phyloP scores from a whole-genome alignment of 2,797 vertebrate genomes.

The Limosa lapponica region DNA sequence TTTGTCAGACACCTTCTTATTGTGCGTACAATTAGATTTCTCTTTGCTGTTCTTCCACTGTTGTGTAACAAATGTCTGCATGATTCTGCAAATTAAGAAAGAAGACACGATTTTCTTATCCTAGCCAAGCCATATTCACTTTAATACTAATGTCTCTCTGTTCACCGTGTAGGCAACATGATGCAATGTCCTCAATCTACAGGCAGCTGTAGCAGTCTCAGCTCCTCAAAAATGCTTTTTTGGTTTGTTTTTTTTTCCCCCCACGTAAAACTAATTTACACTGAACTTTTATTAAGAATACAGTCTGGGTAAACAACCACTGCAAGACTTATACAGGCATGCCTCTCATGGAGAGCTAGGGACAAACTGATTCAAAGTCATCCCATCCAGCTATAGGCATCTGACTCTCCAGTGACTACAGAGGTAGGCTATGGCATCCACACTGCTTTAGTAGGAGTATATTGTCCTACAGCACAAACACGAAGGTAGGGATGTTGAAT shows the following conservation, averaged over 20 bases:
- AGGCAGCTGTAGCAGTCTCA: not conserved
- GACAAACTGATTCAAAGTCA: not conserved
- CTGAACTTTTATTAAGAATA: not conserved
- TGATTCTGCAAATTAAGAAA: conserved; percentile 81
- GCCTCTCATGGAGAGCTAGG: not conserved
- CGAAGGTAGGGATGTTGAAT: not conserved
- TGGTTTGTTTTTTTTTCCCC: not conserved
- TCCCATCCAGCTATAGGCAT: not conserved
- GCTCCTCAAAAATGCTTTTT: not conserved
- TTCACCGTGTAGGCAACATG: not conserved
- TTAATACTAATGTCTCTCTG: not conserved
- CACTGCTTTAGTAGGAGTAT: not conserved
- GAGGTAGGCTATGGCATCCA: not conserved
- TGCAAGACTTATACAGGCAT: not conserved
- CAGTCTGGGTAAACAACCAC: not conserved
- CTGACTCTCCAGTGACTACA: not conserved
- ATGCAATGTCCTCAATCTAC: not conserved
- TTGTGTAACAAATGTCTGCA: conserved; percentile 92
- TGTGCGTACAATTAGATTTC: conserved; percentile 84
- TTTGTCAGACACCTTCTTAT: conserved; percentile 87
- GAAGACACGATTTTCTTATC: conserved; percentile 11
- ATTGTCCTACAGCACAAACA: not conserved
- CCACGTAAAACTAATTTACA: not conserved
- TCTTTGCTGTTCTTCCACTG: conserved; percentile 92
- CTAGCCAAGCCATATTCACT: not conserved